A percentile compares a stretch with the other conserved stretches of the same genome.
Conservation (phyloP, 2,797 vertebrate genomes). For the Anniella stebbinsi region DNA sequence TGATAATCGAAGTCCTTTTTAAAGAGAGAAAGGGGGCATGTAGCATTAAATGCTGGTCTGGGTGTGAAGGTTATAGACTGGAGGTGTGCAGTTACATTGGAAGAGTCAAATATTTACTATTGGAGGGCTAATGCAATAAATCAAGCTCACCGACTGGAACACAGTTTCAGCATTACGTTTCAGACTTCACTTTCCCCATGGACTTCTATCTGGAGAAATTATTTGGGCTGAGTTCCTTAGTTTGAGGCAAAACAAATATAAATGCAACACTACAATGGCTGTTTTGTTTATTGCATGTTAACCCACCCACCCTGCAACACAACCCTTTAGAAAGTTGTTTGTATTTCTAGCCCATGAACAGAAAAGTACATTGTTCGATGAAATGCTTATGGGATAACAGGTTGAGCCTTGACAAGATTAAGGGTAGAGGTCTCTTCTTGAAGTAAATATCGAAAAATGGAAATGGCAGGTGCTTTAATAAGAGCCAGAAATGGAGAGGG, state of each 20-base stretch:
- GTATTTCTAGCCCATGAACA: slow-evolving; percentile 52
- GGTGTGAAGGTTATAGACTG: slow-evolving; percentile 68
- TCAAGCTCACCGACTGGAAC: slow-evolving; percentile 68
- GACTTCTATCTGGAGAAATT: slow-evolving; percentile 70
- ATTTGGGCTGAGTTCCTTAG: slow-evolving; percentile 65
- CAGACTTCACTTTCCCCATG: slow-evolving; percentile 68
- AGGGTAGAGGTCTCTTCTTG: slow-evolving; percentile 39
- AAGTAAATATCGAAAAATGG: slow-evolving; percentile 53
- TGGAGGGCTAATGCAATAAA: slow-evolving; percentile 69
- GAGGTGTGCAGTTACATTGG: slow-evolving; percentile 61
- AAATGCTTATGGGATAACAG: slow-evolving; percentile 55
- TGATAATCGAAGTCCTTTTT: slow-evolving; percentile 27
- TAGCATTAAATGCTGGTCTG: slow-evolving; percentile 45
- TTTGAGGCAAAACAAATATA: slow-evolving; percentile 66
- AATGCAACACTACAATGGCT: slow-evolving; percentile 49
- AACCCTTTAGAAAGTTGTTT: slow-evolving; percentile 41
- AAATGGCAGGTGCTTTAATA: neutral
- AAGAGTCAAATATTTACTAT: slow-evolving; percentile 66
- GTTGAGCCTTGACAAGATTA: slow-evolving; percentile 45
- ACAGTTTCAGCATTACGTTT: slow-evolving; percentile 63
- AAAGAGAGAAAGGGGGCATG: slow-evolving; percentile 59
- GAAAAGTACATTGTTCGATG: slow-evolving; percentile 59
- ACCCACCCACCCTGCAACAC: too few relatives aligned
- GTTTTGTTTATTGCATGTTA: slow-evolving; percentile 12
- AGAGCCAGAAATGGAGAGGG: neutral